phyloP scores from a whole-genome alignment of 2,113 vertebrate species.

The Potamarius usumacintae region DNA sequence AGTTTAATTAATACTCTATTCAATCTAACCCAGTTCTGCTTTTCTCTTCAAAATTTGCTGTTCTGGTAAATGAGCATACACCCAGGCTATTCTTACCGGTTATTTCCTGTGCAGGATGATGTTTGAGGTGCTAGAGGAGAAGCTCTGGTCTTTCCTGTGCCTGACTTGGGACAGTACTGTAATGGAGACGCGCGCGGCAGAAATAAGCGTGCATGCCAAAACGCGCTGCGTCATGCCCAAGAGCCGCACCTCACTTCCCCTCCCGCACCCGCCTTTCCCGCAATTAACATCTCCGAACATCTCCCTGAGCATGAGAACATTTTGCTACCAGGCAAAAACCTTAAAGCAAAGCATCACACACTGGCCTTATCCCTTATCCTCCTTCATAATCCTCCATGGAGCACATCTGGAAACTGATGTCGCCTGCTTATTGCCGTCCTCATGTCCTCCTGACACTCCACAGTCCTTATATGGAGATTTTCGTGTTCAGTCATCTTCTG shows the following conservation, averaged over 20 bases:
- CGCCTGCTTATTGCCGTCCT: background rate
- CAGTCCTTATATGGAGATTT: background rate
- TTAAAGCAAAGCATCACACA: background rate
- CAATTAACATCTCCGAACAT: background rate
- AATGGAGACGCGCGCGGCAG: background rate
- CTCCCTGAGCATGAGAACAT: too few species aligned
- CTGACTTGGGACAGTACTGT: background rate
- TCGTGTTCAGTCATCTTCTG: background rate
- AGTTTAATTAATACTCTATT: background rate
- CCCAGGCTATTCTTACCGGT: background rate
- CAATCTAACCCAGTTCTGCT: too few species aligned
- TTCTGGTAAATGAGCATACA: background rate
- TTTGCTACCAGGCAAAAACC: background rate
- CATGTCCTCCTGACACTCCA: background rate
- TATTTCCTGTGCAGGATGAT: background rate
- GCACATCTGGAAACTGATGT: background rate
- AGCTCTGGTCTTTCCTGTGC: background rate
- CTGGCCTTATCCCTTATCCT: too few species aligned
- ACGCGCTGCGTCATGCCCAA: slow-evolving; percentile 1
- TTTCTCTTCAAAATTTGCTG: background rate
- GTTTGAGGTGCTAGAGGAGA: background rate
- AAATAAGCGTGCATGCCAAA: background rate
- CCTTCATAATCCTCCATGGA: background rate
- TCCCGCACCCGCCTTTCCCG: background rate
- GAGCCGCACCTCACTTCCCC: background rate